Evolutionary conservation across 2,888 invertebrate species (phyloP), one percentile per base, ranked within the genome.

Genomic region (Agrotis exclamationis): DNA sequence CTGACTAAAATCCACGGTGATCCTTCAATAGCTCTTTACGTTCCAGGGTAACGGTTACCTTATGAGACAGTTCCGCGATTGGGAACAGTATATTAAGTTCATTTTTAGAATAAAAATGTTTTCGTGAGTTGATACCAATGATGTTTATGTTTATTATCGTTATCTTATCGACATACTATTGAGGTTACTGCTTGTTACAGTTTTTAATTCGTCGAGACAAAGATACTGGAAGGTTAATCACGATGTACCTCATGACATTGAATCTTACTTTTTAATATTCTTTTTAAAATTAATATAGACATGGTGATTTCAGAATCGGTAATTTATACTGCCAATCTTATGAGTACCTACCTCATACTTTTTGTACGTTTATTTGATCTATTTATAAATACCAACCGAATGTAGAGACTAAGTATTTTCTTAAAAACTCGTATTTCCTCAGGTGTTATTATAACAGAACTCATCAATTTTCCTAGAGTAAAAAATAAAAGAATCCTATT

Each of bases 131-230:
- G 7, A 45, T 44, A 45, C 5, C 7, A 45, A 18, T 22, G 33
- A 54, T 64, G 28, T 65, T 28, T 64, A 3, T 65, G 14, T 64
- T 20, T n/a, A 14, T 45, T 18, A 7, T 16, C 45, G 4, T 28
- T 47, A 65, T 20, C 45, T 64, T 45, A 65, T 66, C 47, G 33
- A 65, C 22, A 33, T 22, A 22, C 28, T 4, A 24, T 63, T 64
- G 9, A 18, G 18, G 20, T 14, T n/a, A 45, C 22, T 63, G 44
- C 4, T n/a, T n/a, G n/a, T n/a, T n/a, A n/a, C 63, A 20, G 44
- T n/a, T 20, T 63, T 45, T 64, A 7, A 20, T 28, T 44, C 28
- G 28, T 22, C 24, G 24, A 44, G 63, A 16, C 63, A 44, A 3
- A 63, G 6, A 20, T 28, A 7, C 16, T 47, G 18, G 9, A 65